phyloP scores from a whole-genome alignment of 1,140 invertebrate genomes.

The Telenomus remus region DNA sequence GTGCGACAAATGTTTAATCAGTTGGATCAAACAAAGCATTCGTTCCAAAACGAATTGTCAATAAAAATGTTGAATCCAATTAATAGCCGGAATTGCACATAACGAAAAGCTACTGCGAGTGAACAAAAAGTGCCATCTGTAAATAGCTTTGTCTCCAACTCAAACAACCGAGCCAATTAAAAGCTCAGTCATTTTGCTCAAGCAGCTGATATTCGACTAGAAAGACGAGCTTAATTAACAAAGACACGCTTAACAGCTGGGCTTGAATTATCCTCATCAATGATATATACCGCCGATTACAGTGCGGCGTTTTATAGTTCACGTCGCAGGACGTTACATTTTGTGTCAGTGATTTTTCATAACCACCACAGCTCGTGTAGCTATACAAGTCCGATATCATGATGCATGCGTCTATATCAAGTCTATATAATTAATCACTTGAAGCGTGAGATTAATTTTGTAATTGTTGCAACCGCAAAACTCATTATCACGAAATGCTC shows the following conservation, averaged over 20 bases:
- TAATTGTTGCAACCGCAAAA: slow-evolving; percentile 4
- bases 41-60: background rate
- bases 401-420: background rate
- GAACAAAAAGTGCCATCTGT: background rate
- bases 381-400: no score
- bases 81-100: no score
- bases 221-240: slow-evolving; percentile 32
- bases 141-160: background rate
- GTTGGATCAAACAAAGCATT: no score
- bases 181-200: slow-evolving; percentile 18
- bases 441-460: slow-evolving; percentile 17
- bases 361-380: no score
- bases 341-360: no score
- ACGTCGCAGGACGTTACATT: no score
- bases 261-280: slow-evolving; percentile 1
- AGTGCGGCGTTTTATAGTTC: slow-evolving; percentile 10
- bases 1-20: slow-evolving; percentile 1
- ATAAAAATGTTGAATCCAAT: background rate
- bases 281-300: background rate
- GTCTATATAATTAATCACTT: slow-evolving; percentile 6
- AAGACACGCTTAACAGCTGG: slow-evolving; percentile 19
- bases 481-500: background rate
- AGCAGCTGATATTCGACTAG: slow-evolving; percentile 17
- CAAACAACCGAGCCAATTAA: slow-evolving; percentile 17
- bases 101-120: no score